phyloP scores from a whole-genome alignment of 2,113 vertebrate genomes.

The Marmota flaviventris region DNA sequence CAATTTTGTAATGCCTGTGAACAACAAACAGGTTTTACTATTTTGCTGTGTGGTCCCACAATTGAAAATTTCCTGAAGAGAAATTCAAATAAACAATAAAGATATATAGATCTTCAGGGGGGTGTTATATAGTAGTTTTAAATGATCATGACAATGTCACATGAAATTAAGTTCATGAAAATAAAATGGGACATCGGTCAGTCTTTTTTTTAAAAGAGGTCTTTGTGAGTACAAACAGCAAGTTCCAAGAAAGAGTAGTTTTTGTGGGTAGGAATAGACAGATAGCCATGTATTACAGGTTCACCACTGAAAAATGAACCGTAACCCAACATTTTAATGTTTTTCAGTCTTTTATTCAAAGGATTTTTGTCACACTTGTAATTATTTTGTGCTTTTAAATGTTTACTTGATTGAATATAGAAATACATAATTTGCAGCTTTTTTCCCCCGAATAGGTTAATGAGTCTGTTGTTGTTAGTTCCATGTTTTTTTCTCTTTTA shows the following conservation, averaged over 20 bases:
- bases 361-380: neutral
- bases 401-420: constrained; percentile 25
- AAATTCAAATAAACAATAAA: neutral
- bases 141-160: neutral
- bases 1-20: neutral
- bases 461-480: neutral
- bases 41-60: neutral
- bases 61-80: constrained; percentile 7
- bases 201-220: neutral
- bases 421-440: neutral
- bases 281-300: neutral
- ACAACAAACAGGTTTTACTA: neutral
- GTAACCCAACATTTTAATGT: neutral
- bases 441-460: neutral
- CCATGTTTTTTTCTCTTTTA: neutral
- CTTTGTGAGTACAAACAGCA: neutral
- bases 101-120: neutral
- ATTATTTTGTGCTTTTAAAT: neutral
- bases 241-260: neutral
- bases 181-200: neutral
- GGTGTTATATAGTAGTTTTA: neutral
- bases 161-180: neutral
- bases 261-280: neutral
- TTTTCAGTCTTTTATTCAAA: neutral
- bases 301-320: neutral